Evolutionary conservation across 1,140 invertebrate species (phyloP), one percentile per base, ranked within the genome.

Genomic region (Pseudomyrmex sp.): DNA sequence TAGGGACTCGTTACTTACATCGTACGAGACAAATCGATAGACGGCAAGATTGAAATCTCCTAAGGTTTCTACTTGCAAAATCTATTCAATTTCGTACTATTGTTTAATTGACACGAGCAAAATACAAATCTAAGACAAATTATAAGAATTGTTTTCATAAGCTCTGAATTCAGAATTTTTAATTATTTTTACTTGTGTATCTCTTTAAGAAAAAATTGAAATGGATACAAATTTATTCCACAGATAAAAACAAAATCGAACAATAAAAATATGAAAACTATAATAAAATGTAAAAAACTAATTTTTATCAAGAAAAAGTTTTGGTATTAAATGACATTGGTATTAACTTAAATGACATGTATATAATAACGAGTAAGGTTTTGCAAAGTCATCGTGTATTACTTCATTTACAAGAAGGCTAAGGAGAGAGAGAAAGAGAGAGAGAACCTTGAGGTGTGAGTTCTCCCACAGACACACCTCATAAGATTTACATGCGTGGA

Each of bases 401-500:
- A 35, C 35, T 35, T 35, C 35, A 35, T 7, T 35, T 35, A 35
- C 7, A 35, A 35, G 35, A 35, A 35, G 35, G 35, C 35, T 35
- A 35, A 35, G 5, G 35, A 35, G 35, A 26, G 26, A 26, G 26
- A 59, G 23, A 48, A 7, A 20, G 3, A 56, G n/a, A 20, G 61
- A 73, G 18, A 18, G 18, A 72, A 0, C 44, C 7, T 48, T 4
- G 9, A 72, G 2, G 35, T 35, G 9, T 52, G 18, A 63, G 1
- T 58, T 61, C 2, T 72, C 13, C 59, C n/a, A 35, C 5, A 66
- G 50, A 69, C 35, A 69, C 52, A 69, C 54, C 35, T 79, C 52
- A 50, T 10, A 20, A 35, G 58, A 69, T 77, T 69, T 50, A 23
- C 35, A 68, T 35, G 50, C 12, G 50, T 26, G 20, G 68, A 1